Conservation (phyloP, 2,888 invertebrate species). For the Exocentrus adspersus region DNA sequence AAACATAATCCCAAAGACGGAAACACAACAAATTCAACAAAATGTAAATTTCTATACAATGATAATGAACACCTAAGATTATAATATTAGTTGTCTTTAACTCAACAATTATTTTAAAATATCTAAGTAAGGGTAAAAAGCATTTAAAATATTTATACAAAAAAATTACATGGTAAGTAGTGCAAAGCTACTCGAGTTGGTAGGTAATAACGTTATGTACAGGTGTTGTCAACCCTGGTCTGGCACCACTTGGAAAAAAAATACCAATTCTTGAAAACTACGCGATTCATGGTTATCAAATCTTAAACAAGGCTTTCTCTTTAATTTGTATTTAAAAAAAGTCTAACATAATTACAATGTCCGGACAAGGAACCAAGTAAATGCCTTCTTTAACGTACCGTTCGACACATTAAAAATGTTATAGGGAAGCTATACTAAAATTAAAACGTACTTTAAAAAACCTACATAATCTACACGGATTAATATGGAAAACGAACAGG, state of each 20-base stretch:
- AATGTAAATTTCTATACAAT: slow-evolving; percentile 24
- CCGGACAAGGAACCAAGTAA: too few relatives aligned
- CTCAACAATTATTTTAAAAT: slow-evolving; percentile 38
- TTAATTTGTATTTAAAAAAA: slow-evolving; percentile 25
- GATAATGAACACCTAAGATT: slow-evolving; percentile 35
- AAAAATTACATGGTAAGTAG: slow-evolving; percentile 21
- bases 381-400: slow-evolving; percentile 24
- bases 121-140: slow-evolving; percentile 43
- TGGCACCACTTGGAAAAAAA: background rate
- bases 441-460: slow-evolving; percentile 24
- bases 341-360: slow-evolving; percentile 42
- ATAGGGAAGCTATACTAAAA: slow-evolving; percentile 31
- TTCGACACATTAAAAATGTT: slow-evolving; percentile 33
- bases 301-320: slow-evolving; percentile 9
- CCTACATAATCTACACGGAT: slow-evolving; percentile 20
- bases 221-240: too few relatives aligned
- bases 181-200: too few relatives aligned
- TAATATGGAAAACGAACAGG: slow-evolving; percentile 33
- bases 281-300: slow-evolving; percentile 3
- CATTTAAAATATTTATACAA: slow-evolving; percentile 36
- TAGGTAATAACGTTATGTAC: too few relatives aligned
- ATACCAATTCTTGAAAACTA: background rate
- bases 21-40: slow-evolving; percentile 34
- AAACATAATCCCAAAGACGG: slow-evolving; percentile 22
- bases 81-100: slow-evolving; percentile 32